phyloP scores from a whole-genome alignment of 1,140 invertebrate species.

The Hyles euphorbiae region DNA sequence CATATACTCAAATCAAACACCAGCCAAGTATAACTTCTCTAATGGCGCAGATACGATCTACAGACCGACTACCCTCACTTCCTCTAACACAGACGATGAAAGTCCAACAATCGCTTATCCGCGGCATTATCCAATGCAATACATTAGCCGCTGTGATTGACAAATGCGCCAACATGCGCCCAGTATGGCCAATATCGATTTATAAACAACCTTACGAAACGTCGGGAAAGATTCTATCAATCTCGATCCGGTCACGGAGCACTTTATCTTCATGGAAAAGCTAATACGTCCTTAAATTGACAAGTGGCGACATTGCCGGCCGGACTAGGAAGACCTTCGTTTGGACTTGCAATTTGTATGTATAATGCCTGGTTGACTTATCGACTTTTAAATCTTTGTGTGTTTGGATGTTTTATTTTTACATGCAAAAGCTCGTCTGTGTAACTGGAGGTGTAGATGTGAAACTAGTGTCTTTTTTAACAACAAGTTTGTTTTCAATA shows the following conservation, averaged over 20 bases:
- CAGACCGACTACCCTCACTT: too few relatives aligned
- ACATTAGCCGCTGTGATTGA: too few relatives aligned
- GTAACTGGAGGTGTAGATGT: background rate
- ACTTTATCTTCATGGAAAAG: constrained; percentile 35
- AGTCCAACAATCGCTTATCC: too few relatives aligned
- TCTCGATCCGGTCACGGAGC: constrained; percentile 36
- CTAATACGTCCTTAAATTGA: constrained; percentile 36
- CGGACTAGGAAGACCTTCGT: background rate
- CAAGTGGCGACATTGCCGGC: background rate
- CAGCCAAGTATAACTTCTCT: too few relatives aligned
- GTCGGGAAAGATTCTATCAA: constrained; percentile 34
- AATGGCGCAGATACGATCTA: too few relatives aligned
- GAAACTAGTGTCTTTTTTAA: too few relatives aligned
- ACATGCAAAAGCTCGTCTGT: background rate
- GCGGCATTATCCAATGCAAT: too few relatives aligned
- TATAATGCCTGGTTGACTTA: too few relatives aligned
- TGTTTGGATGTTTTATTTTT: background rate
- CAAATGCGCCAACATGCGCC: background rate
- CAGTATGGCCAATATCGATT: constrained; percentile 37
- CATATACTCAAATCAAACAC: too few relatives aligned
- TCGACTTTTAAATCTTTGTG: background rate
- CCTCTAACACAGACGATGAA: too few relatives aligned
- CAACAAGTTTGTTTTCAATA: too few relatives aligned
- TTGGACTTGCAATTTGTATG: too few relatives aligned
- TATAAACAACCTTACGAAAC: constrained; percentile 32